A percentile compares a stretch with the other conserved stretches of the same genome.
Evolutionary conservation across 2,113 vertebrate genomes (phyloP).

Genomic region (Centropristis striata): DNA sequence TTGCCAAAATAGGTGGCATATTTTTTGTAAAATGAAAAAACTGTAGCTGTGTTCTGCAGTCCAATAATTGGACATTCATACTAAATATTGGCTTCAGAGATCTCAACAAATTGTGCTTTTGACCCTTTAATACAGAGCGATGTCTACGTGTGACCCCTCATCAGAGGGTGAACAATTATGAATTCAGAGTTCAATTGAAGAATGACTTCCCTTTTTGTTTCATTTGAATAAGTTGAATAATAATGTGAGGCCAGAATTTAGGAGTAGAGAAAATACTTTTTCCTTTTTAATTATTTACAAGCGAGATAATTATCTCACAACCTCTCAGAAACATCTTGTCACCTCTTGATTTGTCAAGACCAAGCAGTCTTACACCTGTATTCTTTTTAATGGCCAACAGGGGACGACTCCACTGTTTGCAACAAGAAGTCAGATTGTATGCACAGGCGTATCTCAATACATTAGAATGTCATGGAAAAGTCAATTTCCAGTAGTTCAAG

Average conservation of each 20-base stretch:
- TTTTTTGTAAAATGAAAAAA: constrained; percentile 16
- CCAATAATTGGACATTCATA: neutral
- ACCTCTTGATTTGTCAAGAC: neutral
- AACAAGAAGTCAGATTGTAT: no score
- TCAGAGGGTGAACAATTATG: neutral
- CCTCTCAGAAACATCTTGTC: neutral
- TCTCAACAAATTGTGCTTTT: neutral
- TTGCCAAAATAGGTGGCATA: neutral
- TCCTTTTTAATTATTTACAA: neutral
- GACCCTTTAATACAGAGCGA: neutral
- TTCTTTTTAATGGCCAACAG: no score
- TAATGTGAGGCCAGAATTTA: neutral
- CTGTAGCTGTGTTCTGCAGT: neutral
- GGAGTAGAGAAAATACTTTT: neutral
- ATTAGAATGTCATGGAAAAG: no score
- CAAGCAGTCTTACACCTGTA: no score
- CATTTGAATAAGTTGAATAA: neutral
- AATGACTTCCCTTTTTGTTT: neutral
- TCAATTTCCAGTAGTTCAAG: no score
- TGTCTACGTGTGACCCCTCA: neutral
- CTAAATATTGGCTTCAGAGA: neutral
- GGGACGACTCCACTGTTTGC: no score
- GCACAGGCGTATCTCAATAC: no score
- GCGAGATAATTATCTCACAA: neutral
- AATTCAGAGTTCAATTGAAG: neutral